Evolutionary conservation across 2,888 invertebrate genomes (phyloP), one percentile per base, ranked within the genome.

Genomic region (Sphecodes monilicornis): DNA sequence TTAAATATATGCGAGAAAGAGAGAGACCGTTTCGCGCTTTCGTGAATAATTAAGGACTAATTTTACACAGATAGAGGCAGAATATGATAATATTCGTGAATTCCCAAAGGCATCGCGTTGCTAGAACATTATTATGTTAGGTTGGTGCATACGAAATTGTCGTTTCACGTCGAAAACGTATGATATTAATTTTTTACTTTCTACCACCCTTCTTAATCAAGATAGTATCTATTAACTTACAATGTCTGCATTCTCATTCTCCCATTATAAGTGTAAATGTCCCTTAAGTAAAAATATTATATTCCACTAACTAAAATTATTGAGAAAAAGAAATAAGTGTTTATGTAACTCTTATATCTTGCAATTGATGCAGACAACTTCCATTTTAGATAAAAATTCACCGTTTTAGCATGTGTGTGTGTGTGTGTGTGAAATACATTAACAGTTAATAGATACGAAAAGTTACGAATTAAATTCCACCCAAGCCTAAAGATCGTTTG

Each of bases 71-170:
- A 60, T 16, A 29, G 29, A 29, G 60, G 60, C 29, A 29, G 16
- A 60, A 29, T 60, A 60, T 29, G 16, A 60, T 60, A 60, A 60
- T 60, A 29, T 60, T 60, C 60, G 60, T 18, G 60, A 60, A 29
- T 60, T 29, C 60, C 60, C 60, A 16, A 60, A 60, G 6, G 60
- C 60, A 29, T 29, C 6, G 16, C 29, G 60, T 16, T 16, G 6
- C 60, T 60, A 16, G 16, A 29, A 60, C 29, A 16, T 29, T 60
- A 60, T 60, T 60, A 18, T 60, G 29, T 60, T 57, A 57, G 57
- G 4, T 57, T 16, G 60, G 29, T 6, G 60, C 60, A 60, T 60
- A 60, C 16, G 29, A 60, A 60, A 60, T 60, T 29, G 60, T 29
- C 16, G 60, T 60, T 60, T 29, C 60, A 16, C 26, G 60, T 26